Evolutionary conservation across 1,140 invertebrate species (phyloP), one percentile per base, ranked within the genome.

Genomic region (Archivesica marissinica): DNA sequence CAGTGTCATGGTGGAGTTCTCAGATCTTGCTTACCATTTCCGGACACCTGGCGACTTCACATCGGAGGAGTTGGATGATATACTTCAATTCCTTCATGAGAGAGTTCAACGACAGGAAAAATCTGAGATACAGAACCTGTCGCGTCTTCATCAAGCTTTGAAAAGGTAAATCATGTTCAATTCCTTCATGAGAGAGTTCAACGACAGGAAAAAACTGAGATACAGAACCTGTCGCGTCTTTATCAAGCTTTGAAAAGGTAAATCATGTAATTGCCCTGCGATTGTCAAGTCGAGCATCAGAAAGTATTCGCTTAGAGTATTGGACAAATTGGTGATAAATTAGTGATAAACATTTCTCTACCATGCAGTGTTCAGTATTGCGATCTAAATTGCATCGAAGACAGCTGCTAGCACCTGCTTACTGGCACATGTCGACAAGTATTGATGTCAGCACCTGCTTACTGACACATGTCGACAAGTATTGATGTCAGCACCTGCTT

Each of bases 11-110:
- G 97, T 99, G 0, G 96, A 96, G 92, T 98, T 98, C 91, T 95
- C 96, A 82, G 96, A 97, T 90, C 94, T 99, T 25, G 97, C 98
- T 4, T 97, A 98, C 91, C 96, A 97, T 89, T 94, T 99, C 35
- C 95, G 96, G 88, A 96, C 97, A 30, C 96, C 96, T 2, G 98
- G 98, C 9, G 97, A 98, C 93, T 94, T 99, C 52, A 95, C 94
- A 6, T 95, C 96, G 66, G 92, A 95, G 25, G 96, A 99, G 93
- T 93, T 97, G 15, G 98, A 99, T 92, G 94, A 95, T 88, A 95
- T 97, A 30, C 94, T 99, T 20, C 96, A 98, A 91, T 96, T 95
- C 44, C 93, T 99, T 0, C 95, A 96, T 93, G 93, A 95, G 20
- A 95, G 95, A 76, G 95, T 96, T 1, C 80, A 92, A 35, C 93